Base-by-base conservation (phyloP, 2,113 vertebrate genomes). In the Amphiprion ocellaris region DNA sequence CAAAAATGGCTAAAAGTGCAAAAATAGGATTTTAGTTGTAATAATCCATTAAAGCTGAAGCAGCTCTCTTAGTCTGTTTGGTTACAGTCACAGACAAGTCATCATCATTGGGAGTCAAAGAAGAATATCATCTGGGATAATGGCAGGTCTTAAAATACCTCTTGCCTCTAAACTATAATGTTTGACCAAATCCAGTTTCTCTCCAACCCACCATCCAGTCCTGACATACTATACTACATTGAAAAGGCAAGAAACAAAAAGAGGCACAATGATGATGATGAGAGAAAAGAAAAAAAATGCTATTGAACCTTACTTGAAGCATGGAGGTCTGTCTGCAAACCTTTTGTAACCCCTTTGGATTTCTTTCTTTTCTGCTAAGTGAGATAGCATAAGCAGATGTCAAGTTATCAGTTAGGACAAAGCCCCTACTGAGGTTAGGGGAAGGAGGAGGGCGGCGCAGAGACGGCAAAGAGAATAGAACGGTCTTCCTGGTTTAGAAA, bases 401-500 rank as follows among this genome's bases (percentile, higher is more conserved):
- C 23, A 24, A 21, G 56, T 62, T 76, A 74, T 68, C 44, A 3
- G 55, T 0, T 3, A 69, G 52, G 63, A 53, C 55, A 78, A 78
- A 77, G 59, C 54, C 49, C 71, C 73, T 16, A 28, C 70, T 39
- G 73, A 46, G 79, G 82, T 54, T 0, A 56, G 61, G 56, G 62
- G 64, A 62, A 74, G 76, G 55, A 37, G 61, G 64, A 49, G 64
- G 81, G 85, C 24, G 71, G 77, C 16, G 56, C 24, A 10, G 70
- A 59, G 11, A 54, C 9, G 16, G 49, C 39, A 56, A 61, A 65
- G 56, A 72, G 79, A 76, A 75, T 21, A 71, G 52, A 77, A 64
- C 1, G 10, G 67, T 30, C 70, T 90, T 92, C 86, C 88, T 87
- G 79, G 55, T 92, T 92, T 50, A 69, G 63, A 92, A 73, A 83